Conservation (phyloP, 1,140 invertebrate genomes). For the Campoletis sonorensis region DNA sequence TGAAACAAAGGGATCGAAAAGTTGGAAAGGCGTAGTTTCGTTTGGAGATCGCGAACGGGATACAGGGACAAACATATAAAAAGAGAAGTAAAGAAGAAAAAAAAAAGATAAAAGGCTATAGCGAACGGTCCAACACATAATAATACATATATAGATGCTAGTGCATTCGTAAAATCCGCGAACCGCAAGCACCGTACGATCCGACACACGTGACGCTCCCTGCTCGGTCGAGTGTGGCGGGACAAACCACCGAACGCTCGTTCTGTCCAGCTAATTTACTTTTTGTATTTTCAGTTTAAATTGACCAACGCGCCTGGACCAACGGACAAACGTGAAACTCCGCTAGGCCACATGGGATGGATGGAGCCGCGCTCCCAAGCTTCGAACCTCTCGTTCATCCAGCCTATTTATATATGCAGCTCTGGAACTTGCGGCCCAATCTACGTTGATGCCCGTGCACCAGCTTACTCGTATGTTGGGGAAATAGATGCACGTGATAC, state of each 20-base stretch:
- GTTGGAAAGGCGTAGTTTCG: conserved; percentile 47
- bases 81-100: background rate
- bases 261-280: conserved; percentile 75
- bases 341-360: conserved; percentile 51
- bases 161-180: conserved; percentile 70
- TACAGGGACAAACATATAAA: conserved; percentile 4
- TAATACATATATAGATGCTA: conserved; percentile 65
- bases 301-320: conserved; percentile 64
- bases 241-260: conserved; percentile 73
- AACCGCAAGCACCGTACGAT: conserved; percentile 70
- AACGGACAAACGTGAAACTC: conserved; percentile 41
- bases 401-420: background rate
- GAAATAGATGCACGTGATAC: conserved; percentile 9
- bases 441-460: background rate
- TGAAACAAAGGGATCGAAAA: conserved; percentile 5
- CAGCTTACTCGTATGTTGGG: background rate
- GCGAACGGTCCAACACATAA: conserved; percentile 53
- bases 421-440: conserved; percentile 22
- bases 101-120: background rate
- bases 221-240: conserved; percentile 63
- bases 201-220: conserved; percentile 70
- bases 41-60: background rate
- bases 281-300: conserved; percentile 76
- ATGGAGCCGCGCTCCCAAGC: conserved; percentile 9
- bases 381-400: conserved; percentile 16